These are phyloP conservation scores for Drosophila novamexicana DNA, from an alignment of 1,140 invertebrate genomes.

Conservation along the genomic window DNA sequence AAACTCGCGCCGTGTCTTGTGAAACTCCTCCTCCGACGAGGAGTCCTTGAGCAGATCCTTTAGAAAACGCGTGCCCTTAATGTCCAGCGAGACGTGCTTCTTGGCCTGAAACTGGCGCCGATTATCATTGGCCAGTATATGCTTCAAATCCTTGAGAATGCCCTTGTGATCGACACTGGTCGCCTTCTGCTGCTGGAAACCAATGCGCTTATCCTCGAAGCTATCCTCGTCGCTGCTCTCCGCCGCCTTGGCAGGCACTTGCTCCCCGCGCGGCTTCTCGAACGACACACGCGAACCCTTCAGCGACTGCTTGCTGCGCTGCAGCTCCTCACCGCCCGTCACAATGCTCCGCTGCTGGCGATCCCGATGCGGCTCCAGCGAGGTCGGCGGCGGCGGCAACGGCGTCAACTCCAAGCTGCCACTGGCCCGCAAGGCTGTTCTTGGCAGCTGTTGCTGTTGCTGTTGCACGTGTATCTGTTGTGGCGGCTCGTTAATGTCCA, in stretches of 20 bases:
- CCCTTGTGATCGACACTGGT: constrained; percentile 83
- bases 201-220: constrained; percentile 77
- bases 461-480: constrained; percentile 40
- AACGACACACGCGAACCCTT: constrained; percentile 83
- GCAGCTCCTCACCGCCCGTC: constrained; percentile 60
- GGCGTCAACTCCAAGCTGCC: constrained; percentile 71
- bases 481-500: constrained; percentile 75
- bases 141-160: constrained; percentile 81
- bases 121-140: constrained; percentile 78
- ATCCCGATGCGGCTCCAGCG: constrained; percentile 72
- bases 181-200: constrained; percentile 83
- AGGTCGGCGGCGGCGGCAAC: constrained; percentile 72
- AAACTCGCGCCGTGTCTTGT: constrained; percentile 78
- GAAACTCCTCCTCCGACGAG: constrained; percentile 83
- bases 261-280: constrained; percentile 40
- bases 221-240: constrained; percentile 83
- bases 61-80: constrained; percentile 75
- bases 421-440: constrained; percentile 53
- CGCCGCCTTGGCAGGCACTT: constrained; percentile 26
- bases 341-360: constrained; percentile 68
- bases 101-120: constrained; percentile 81
- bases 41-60: constrained; percentile 80
- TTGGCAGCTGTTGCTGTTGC: constrained; percentile 15
- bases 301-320: constrained; percentile 78
- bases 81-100: constrained; percentile 82